A percentile compares a stretch with the other conserved stretches of the same genome.
Evolutionary conservation across 2,888 invertebrate genomes (phyloP).

Genomic region (Gonocerus acuteangulatus): DNA sequence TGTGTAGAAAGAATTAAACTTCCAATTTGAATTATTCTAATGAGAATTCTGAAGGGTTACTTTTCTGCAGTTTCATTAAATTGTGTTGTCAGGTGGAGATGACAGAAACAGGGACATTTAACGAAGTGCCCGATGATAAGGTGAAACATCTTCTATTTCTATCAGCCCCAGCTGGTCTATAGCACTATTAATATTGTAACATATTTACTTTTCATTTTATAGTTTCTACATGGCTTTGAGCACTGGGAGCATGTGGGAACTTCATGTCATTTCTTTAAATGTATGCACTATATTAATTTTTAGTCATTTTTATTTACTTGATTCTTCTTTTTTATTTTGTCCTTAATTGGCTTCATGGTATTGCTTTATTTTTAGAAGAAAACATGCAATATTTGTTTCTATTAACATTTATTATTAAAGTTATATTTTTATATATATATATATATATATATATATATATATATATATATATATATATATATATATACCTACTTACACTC

Average conservation of each 20-base stretch:
- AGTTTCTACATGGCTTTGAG: constrained; percentile 26
- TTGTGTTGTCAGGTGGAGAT: constrained; percentile 44
- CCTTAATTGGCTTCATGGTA: background rate
- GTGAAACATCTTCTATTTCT: constrained; percentile 28
- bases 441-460: no score
- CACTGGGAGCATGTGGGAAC: constrained; percentile 32
- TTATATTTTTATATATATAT: no score
- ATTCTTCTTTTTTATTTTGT: background rate
- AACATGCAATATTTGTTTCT: no score
- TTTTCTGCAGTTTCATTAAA: background rate
- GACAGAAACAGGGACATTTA: constrained; percentile 46
- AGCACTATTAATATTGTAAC: constrained; percentile 24
- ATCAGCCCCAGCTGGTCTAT: constrained; percentile 7
- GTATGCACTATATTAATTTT: constrained; percentile 20
- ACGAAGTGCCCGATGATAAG: constrained; percentile 43
- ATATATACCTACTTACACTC: no score
- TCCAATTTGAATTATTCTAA: no score
- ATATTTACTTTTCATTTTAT: constrained; percentile 25
- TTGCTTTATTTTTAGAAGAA: background rate
- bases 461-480: no score
- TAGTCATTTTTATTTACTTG: background rate
- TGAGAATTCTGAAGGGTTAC: background rate
- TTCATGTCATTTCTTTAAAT: constrained; percentile 22
- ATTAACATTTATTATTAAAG: no score
- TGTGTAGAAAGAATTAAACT: no score